Conservation (phyloP, 1,140 invertebrate genomes). For the Homarus americanus region DNA sequence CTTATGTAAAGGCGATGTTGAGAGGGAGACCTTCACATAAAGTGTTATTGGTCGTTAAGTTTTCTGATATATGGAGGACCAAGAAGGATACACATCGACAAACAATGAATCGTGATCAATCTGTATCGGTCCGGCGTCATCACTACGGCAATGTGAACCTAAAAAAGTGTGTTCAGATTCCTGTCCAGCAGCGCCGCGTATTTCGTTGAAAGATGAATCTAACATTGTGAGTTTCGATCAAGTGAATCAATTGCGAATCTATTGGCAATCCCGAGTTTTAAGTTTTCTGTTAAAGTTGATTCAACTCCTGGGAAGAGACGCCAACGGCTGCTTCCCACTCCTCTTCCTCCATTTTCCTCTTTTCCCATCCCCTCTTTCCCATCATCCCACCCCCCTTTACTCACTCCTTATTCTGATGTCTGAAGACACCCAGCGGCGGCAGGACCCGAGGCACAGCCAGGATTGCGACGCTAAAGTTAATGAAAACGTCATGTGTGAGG, state of each 20-base stretch:
- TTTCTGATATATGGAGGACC: no score
- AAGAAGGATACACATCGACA: no score
- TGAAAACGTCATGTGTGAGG: background rate
- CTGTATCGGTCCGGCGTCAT: no score
- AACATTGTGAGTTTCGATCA: background rate
- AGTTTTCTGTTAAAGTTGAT: background rate
- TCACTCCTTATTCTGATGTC: background rate
- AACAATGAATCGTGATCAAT: no score
- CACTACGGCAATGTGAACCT: no score
- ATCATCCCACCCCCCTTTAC: background rate
- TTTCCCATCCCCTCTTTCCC: background rate
- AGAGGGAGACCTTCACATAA: no score
- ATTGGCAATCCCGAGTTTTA: constrained; percentile 15
- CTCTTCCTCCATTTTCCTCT: background rate
- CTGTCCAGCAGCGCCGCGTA: background rate
- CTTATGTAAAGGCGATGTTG: no score
- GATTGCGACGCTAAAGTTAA: constrained; percentile 14
- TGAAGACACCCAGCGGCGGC: background rate
- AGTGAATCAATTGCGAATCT: background rate
- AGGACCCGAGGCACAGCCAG: background rate
- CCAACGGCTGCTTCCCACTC: background rate
- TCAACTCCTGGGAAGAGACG: background rate
- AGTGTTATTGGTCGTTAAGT: no score
- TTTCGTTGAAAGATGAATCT: background rate
- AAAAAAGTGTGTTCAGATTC: background rate